phyloP scores from a whole-genome alignment of 2,797 vertebrate genomes.

The Sternotherus odoratus region DNA sequence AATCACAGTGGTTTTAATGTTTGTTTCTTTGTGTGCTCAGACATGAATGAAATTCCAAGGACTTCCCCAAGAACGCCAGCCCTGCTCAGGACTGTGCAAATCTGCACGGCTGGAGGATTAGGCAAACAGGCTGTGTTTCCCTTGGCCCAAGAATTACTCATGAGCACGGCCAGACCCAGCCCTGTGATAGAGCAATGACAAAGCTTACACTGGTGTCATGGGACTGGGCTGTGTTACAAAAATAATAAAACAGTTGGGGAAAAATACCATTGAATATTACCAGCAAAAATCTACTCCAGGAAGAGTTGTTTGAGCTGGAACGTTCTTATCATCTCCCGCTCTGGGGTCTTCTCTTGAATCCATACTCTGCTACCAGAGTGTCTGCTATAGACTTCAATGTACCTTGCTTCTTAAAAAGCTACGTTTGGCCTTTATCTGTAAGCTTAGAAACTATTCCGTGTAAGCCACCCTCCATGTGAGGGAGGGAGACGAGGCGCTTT shows the following conservation, averaged over 20 bases:
- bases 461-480: neutral
- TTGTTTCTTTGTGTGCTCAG: neutral
- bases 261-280: neutral
- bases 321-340: too few relatives aligned
- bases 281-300: neutral
- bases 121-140: too few relatives aligned
- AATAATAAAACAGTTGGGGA: neutral
- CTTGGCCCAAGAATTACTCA: neutral
- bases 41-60: neutral
- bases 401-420: neutral
- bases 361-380: neutral
- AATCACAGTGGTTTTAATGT: neutral
- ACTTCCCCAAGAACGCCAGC: neutral
- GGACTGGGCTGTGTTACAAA: neutral
- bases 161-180: neutral
- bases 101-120: neutral
- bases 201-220: neutral
- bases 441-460: neutral
- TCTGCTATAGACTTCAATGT: neutral
- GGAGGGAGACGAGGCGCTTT: neutral
- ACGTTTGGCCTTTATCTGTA: neutral
- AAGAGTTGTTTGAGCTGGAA: neutral
- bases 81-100: neutral
- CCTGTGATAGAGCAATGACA: neutral
- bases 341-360: neutral